Evolutionary conservation across 2,113 vertebrate species (phyloP), one percentile per base, ranked within the genome.

Genomic region (Ia io): DNA sequence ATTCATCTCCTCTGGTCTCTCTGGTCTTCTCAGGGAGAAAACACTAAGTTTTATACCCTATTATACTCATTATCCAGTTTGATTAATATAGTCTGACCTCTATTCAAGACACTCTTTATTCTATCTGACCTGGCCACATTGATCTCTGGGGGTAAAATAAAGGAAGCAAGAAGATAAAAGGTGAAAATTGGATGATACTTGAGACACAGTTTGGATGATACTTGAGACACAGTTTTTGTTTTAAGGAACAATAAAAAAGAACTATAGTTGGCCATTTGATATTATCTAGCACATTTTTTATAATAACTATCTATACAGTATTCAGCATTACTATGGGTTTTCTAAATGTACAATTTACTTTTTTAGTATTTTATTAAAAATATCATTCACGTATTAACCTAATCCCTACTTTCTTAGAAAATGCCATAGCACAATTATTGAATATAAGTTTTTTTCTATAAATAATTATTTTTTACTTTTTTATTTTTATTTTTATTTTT

Each of bases 351-450:
- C 4, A 94, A 35, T 67, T 95, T 65, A 70, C 17, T 82, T 78
- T 69, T 51, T 61, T 28, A 61, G 42, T 71, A 5, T 74, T 92
- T 92, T 47, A 32, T 25, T 95, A 80, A 51, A 28, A 90, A 84
- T 40, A 91, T 9, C 56, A 40, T 77, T 93, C 42, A 49, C 2
- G 53, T 9, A 76, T 91, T 67, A 85, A n/a, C 28, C 12, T 32
- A 93, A 89, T 69, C 40, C 8, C 35, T 56, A 23, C 77, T 67
- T 85, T 95, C 77, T 86, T 74, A 63, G 61, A 9, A 95, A 91
- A 84, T 86, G 87, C 2, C 42, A 89, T 88, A 53, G 86, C 9
- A 61, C 32, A 69, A 53, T 82, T 71, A 86, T 80, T 76, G 28
- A 82, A 63, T 88, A 49, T 61, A 30, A 51, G 7, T 44, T 90